Conservation (phyloP, 2,797 vertebrate species). For the Tangara arthus region DNA sequence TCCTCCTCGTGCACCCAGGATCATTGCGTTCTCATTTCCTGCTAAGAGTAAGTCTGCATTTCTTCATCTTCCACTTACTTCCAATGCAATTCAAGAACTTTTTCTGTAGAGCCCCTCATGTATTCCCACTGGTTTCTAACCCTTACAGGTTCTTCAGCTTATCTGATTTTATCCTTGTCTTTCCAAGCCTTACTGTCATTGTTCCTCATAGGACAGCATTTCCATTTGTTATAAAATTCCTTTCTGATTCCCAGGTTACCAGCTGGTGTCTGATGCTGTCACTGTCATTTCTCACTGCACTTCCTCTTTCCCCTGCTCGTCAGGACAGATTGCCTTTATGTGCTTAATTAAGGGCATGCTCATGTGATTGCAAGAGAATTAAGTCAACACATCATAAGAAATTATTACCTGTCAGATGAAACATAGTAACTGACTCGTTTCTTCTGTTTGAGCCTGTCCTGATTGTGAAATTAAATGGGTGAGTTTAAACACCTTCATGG, state of each 20-base stretch:
- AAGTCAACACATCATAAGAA: constrained; percentile 25
- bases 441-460: constrained; percentile 38
- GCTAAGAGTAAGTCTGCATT: background rate
- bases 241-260: background rate
- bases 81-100: background rate
- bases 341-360: constrained; percentile 21
- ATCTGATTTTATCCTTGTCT: background rate
- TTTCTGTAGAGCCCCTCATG: background rate
- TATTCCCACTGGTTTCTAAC: background rate
- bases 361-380: constrained; percentile 23
- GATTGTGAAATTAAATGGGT: constrained; percentile 34
- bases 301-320: background rate
- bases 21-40: background rate
- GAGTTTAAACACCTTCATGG: background rate
- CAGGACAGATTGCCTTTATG: background rate
- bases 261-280: background rate
- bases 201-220: background rate
- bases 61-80: background rate
- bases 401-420: constrained; percentile 54
- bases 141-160: background rate
- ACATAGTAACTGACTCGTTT: constrained; percentile 14
- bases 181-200: background rate
- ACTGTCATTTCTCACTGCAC: background rate
- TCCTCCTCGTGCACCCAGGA: background rate
- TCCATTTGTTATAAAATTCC: background rate